Base-by-base conservation (phyloP, 2,888 invertebrate genomes). In the Drosophila barbarae region DNA sequence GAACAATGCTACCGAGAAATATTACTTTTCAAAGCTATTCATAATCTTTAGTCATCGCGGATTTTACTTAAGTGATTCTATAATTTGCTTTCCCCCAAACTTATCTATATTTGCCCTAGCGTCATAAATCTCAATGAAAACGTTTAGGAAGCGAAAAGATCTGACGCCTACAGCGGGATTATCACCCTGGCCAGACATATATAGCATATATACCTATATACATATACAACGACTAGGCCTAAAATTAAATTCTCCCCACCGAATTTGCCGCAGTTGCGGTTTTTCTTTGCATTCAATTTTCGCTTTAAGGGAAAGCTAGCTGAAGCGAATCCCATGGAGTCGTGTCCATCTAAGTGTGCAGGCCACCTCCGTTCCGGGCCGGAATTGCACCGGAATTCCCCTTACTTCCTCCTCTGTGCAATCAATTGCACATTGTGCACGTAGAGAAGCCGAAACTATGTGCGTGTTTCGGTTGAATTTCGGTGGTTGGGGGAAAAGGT, bases 51-150 rank as follows among this genome's bases (percentile, higher is more conserved):
- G 60, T 35, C 59, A 57, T 46, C 28, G 66, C 59, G 44, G 67
- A 30, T 34, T 61, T 73, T 52, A 57, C 69, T 60, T 55, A 76
- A 72, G 77, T 79, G 74, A 61, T 74, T 70, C 50, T 39, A 79
- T 63, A 73, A 69, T 69, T 68, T 53, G 47, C 32, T 26, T 13
- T 34, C 21, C 26, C 28, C 10, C 28, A 18, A 30, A 32, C 12
- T 34, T 36, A 41, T 67, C 23, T 56, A 34, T 41, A 30, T 35
- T 9, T 39, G 12, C 28, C 47, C 9, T n/a, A 49, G 44, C 42
- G 39, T 50, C 68, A 69, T 68, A 69, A 68, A 68, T 69, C 68
- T 54, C 28, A 67, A 55, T 28, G 38, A 41, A 69, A 59, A 39
- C 67, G 67, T 66, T 66, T 66, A 65, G 64, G 44, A 26, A 65